Evolutionary conservation across 2,797 vertebrate genomes (phyloP), one percentile per base, ranked within the genome.

Genomic region (Ctenopoma kingsleyae): DNA sequence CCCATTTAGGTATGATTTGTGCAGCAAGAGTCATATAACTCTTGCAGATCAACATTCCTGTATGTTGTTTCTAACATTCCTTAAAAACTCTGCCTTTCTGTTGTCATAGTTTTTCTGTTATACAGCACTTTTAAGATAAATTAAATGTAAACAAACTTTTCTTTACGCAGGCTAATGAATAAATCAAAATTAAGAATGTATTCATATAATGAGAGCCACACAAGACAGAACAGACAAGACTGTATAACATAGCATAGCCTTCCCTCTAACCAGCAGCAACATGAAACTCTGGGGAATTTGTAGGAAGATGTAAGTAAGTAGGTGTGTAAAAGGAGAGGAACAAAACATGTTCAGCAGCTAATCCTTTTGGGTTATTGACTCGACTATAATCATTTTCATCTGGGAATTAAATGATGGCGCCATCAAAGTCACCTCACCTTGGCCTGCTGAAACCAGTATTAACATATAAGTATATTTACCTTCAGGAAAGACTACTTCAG

Each of bases 211-310:
- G 38, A 63, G 13, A 46, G 12, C 40, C 4, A 22, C 6, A 56
- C 38, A 76, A 65, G 44, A 52, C 27, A 49, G 11, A 64, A 60
- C 25, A 81, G 49, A 52, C 3, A 30, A 27, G 36, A 40, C 41
- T 27, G 58, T 32, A 81, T 49, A 58, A 62, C 57, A 50, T 32
- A 32, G 7, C 30, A 8, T 20, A 67, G 53, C 25, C 59, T 76
- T 46, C 67, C 77, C 72, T 48, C 4, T 8, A 69, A 79, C 85
- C 38, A 80, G 91, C 69, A 85, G 64, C 67, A 71, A 90, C 87
- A 90, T 59, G 86, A 91, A 91, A 75, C 55, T 49, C 71, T 70
- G 49, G 51, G 75, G 80, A 88, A 86, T 84, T 67, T 78, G 60
- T 8, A 19, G 30, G 50, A 74, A 67, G 25, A 73, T 46, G 19